A percentile compares a stretch with the other conserved stretches of the same genome.
Conservation (phyloP, 1,140 invertebrate species). For the Mycetomoellerius zeteki region DNA sequence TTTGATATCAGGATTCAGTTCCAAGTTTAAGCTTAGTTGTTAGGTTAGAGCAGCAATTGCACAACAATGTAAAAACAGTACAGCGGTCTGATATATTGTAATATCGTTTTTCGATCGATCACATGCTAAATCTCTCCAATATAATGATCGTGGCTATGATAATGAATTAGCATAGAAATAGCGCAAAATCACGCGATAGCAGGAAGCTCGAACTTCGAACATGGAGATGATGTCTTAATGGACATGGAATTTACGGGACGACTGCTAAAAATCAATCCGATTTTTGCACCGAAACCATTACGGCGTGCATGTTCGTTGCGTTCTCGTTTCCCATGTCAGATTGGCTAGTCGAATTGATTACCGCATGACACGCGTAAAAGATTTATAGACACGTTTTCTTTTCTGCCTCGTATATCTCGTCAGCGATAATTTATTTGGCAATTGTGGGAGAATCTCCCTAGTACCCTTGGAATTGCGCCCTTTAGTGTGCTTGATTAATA, state of each 20-base stretch:
- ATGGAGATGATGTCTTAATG: neutral
- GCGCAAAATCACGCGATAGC: neutral
- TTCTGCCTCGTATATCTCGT: slow-evolving; percentile 16
- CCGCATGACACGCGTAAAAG: slow-evolving; percentile 34
- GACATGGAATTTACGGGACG: neutral
- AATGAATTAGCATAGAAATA: slow-evolving; percentile 31
- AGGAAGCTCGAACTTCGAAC: slow-evolving; percentile 19
- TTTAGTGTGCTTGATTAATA: slow-evolving; percentile 36
- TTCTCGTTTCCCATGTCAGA: slow-evolving; percentile 34
- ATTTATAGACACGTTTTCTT: slow-evolving; percentile 53
- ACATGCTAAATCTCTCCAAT: neutral
- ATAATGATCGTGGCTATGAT: neutral
- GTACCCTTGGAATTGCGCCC: neutral
- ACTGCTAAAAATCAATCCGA: slow-evolving; percentile 7
- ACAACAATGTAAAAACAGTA: neutral
- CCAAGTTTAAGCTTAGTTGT: neutral
- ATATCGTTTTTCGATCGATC: neutral
- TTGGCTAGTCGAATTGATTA: slow-evolving; percentile 48
- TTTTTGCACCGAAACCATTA: neutral
- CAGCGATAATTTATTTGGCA: slow-evolving; percentile 43
- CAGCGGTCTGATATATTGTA: too few relatives aligned
- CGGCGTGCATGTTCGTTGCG: slow-evolving; percentile 1
- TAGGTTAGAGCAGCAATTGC: neutral
- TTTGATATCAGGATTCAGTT: neutral
- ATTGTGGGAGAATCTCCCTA: neutral